These are phyloP conservation scores for Dicrostonyx torquatus DNA, from an alignment of 2,797 vertebrate species.

Conservation along the genomic window DNA sequence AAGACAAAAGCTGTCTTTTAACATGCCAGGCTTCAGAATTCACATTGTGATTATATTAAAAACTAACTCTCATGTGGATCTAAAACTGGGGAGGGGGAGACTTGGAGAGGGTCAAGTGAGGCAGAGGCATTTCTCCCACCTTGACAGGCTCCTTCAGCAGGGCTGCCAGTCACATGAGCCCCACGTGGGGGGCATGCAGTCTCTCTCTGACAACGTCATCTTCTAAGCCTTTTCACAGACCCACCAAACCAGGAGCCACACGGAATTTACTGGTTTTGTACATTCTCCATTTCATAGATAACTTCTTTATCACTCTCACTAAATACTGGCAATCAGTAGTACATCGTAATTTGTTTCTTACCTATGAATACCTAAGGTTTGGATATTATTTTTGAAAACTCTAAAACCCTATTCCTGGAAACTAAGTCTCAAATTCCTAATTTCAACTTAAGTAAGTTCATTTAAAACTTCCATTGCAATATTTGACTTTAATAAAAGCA, in stretches of 20 bases:
- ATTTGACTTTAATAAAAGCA: constrained; percentile 45
- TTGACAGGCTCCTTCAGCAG: not conserved
- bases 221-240: constrained; percentile 44
- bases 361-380: constrained; percentile 28
- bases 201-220: constrained; percentile 28
- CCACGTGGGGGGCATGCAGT: not conserved
- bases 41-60: not conserved
- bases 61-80: not conserved
- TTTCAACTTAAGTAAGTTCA: constrained; percentile 50
- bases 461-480: constrained; percentile 47
- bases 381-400: not conserved
- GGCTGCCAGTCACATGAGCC: not conserved
- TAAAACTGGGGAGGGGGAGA: not conserved
- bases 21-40: constrained; percentile 10
- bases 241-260: constrained; percentile 15
- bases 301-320: constrained; percentile 21
- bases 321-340: not conserved
- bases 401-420: constrained; percentile 38
- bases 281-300: constrained; percentile 51
- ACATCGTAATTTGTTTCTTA: constrained; percentile 34
- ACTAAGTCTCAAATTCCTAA: constrained; percentile 31
- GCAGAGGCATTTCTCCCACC: constrained; percentile 23
- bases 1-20: not conserved
- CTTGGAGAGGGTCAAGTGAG: not conserved
- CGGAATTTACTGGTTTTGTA: not conserved